Evolutionary conservation across 2,888 invertebrate genomes (phyloP).

Genomic region (Nomada goodeniana): DNA sequence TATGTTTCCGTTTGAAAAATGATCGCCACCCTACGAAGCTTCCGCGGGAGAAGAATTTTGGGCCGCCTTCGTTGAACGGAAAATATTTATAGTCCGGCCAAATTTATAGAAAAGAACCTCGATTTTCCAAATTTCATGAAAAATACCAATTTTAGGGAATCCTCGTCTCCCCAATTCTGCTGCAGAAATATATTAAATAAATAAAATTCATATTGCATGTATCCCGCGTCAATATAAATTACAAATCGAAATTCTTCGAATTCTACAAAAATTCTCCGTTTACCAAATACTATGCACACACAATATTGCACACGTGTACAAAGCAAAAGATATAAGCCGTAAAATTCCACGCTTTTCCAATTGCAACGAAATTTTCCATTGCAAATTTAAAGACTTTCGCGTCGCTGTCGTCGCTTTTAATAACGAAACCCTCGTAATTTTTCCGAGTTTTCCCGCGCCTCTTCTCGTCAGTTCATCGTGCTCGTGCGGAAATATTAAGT

Average conservation of each 20-base stretch:
- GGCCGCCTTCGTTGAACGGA: not conserved
- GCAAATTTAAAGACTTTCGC: not conserved
- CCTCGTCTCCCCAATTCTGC: no score
- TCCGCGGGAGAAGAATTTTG: not conserved
- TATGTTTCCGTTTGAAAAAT: conserved; percentile 48
- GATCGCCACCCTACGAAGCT: conserved; percentile 9
- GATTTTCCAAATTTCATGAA: not conserved
- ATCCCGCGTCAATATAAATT: no score
- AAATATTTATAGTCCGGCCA: not conserved
- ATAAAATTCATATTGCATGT: no score
- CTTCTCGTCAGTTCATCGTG: conserved; percentile 12
- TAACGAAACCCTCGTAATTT: conserved; percentile 5
- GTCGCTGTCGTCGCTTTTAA: no score
- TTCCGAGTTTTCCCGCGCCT: not conserved
- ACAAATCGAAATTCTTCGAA: no score
- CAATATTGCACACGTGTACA: no score
- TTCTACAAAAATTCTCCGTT: not conserved
- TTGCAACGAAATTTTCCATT: not conserved
- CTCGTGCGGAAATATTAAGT: conserved; percentile 74
- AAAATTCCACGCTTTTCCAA: not conserved
- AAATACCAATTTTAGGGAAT: no score
- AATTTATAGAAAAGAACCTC: no score
- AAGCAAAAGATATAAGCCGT: no score
- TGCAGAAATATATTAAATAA: no score
- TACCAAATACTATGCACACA: no score